Evolutionary conservation across 2,113 vertebrate species (phyloP).

Genomic region (Zapornia atra): DNA sequence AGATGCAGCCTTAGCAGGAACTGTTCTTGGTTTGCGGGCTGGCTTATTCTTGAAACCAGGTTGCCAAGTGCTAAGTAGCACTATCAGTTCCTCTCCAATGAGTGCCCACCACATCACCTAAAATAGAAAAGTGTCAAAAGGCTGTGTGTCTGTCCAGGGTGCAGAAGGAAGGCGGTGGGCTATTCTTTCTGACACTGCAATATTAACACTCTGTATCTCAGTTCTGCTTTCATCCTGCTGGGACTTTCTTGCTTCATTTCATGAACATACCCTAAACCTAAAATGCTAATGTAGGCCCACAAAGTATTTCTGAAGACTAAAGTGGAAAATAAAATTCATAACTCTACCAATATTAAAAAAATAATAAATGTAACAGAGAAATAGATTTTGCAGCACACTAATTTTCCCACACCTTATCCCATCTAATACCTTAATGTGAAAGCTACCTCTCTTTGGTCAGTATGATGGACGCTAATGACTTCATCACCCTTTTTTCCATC

Average conservation of each 20-base stretch:
- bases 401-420: neutral
- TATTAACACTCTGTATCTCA: neutral
- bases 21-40: neutral
- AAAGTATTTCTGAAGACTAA: neutral
- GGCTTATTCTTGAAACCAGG: neutral
- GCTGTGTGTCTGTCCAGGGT: neutral
- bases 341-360: neutral
- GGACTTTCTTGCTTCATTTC: neutral
- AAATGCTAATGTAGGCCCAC: neutral
- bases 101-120: neutral
- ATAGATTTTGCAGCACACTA: neutral
- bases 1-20: neutral
- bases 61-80: neutral
- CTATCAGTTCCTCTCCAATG: neutral
- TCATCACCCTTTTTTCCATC: neutral
- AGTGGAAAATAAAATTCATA: neutral
- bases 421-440: neutral
- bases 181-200: neutral
- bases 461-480: neutral
- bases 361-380: neutral
- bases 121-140: constrained; percentile 2
- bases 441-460: neutral
- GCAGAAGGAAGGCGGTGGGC: neutral
- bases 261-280: neutral
- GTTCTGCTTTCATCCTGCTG: neutral